Percentiles rank a stretch among this genome's conserved stretches.
phyloP scores from a whole-genome alignment of 2,888 invertebrate genomes.

The Chloroclystis v-ata region DNA sequence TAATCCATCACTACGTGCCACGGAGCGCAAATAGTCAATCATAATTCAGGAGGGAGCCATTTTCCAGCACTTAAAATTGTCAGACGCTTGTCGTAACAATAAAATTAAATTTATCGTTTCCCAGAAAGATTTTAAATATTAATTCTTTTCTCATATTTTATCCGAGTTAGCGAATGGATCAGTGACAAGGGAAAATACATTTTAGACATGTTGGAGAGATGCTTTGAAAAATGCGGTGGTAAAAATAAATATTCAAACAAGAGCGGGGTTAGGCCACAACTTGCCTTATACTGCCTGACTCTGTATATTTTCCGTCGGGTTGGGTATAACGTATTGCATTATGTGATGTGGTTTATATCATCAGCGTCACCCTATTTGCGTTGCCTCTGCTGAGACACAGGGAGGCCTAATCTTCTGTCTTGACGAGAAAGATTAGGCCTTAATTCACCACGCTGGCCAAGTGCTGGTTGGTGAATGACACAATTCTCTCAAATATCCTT shows the following conservation, averaged over 20 bases:
- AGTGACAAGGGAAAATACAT: constrained; percentile 7
- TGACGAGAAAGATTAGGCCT: no score
- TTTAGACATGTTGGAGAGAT: not conserved
- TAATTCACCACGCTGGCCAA: no score
- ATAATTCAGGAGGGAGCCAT: no score
- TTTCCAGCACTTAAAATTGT: not conserved
- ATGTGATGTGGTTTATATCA: not conserved
- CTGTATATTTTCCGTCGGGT: not conserved
- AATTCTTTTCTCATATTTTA: constrained; percentile 15
- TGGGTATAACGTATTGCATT: not conserved
- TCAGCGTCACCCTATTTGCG: not conserved
- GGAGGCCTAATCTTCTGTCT: no score
- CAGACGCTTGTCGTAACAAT: not conserved
- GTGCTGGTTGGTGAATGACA: no score
- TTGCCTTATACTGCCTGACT: not conserved
- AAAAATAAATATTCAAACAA: constrained; percentile 1
- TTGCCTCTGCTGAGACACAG: no score
- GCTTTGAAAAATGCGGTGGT: not conserved
- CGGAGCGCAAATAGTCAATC: no score
- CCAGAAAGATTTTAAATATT: constrained; percentile 13
- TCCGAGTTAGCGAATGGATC: constrained; percentile 8
- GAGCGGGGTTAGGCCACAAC: not conserved
- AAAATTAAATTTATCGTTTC: constrained; percentile 10
- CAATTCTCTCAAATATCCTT: no score
- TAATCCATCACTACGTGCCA: no score